phyloP scores from a whole-genome alignment of 1,140 invertebrate species.

The Drosophila miranda region DNA sequence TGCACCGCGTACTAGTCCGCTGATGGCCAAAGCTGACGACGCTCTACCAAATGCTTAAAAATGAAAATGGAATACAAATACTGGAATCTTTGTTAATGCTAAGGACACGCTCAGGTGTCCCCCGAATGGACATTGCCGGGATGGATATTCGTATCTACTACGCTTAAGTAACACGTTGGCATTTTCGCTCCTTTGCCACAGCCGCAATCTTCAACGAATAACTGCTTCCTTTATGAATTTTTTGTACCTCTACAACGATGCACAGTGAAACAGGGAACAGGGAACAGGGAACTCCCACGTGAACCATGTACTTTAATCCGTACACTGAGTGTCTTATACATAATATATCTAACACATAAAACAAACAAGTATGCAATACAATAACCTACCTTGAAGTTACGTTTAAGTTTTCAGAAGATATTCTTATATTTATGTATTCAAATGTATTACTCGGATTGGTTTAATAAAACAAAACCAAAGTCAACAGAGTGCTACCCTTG shows the following conservation, averaged over 20 bases:
- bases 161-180: conserved; percentile 28
- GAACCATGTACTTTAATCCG: conserved; percentile 54
- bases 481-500: conserved; percentile 6
- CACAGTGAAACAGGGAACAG: conserved; percentile 10
- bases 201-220: conserved; percentile 23
- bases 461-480: conserved; percentile 25
- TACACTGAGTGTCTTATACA: conserved; percentile 60
- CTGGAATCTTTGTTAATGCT: conserved; percentile 10
- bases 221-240: conserved; percentile 34
- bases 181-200: conserved; percentile 38
- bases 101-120: conserved; percentile 32
- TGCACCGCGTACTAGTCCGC: conserved; percentile 69
- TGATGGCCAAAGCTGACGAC: conserved; percentile 49
- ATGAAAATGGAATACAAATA: conserved; percentile 27
- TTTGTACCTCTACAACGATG: conserved; percentile 23
- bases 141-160: conserved; percentile 26
- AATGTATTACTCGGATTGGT: conserved; percentile 13
- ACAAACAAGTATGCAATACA: conserved; percentile 1
- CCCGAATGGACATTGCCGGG: conserved; percentile 6
- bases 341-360: conserved; percentile 8
- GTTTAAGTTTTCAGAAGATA: conserved; percentile 24
- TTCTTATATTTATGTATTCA: conserved; percentile 31
- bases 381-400: not conserved
- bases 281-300: conserved; percentile 21
- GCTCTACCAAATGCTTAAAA: conserved; percentile 20